Evolutionary conservation across 2,113 vertebrate genomes (phyloP), one percentile per base, ranked within the genome.

Genomic region (Aldabrachelys gigantea): DNA sequence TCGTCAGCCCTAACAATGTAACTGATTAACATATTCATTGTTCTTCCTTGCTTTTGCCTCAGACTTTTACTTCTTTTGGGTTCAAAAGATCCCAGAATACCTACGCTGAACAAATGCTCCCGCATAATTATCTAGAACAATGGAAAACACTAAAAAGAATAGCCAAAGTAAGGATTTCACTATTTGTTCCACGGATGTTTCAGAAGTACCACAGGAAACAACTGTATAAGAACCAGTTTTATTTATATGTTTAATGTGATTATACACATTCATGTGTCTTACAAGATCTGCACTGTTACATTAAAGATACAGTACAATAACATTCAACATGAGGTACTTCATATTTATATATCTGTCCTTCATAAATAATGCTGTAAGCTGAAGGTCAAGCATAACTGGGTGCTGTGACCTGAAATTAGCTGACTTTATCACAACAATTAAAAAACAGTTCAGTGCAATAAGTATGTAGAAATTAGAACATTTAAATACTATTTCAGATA

Each of bases 191-290:
- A 97, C 56, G 88, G 79, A 85, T 31, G 50, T 38, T 85, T 97
- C 88, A 98, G 97, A 98, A 97, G 95, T 93, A 80, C 62, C 90
- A 95, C 92, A 93, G 62, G 92, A 98, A 97, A 96, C 96, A 97
- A 92, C 80, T 49, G 83, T 94, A 94, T 98, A 98, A 97, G 97
- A 98, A 98, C 83, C 91, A 96, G 85, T 98, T 99, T 99, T 98
- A 98, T 99, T 98, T 96, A 94, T 88, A 96, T 97, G 90, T 94
- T 98, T 98, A 97, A 98, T 2, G 87, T 47, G 97, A 98, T 98
- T 98, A 98, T 98, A 99, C 99, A 99, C 99, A 99, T 99, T 99
- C 99, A 98, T 98, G 96, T 98, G 99, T 99, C 99, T 98, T 98
- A 98, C 98, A 98, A 98, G 97, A 98, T 98, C 98, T 98, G 98